Conservation (phyloP, 2,113 vertebrate species). For the Ailurus styani region DNA sequence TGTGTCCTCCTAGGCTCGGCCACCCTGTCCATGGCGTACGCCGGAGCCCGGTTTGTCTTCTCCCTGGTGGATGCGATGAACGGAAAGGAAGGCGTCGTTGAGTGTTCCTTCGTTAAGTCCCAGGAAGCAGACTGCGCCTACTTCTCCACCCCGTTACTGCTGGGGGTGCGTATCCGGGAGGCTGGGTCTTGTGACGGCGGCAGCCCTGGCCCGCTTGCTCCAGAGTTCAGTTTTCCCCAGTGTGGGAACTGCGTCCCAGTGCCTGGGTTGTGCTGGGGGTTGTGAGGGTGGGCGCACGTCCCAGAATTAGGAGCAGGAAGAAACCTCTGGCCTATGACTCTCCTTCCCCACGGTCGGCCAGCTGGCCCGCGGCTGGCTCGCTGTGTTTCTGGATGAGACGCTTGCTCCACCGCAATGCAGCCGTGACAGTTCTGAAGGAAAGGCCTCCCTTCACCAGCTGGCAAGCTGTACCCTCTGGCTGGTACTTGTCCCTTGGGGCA, state of each 20-base stretch:
- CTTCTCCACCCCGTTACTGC: slow-evolving; percentile 95
- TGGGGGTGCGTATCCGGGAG: slow-evolving; percentile 83
- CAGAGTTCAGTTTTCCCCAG: rapidly evolving
- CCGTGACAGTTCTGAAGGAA: background rate
- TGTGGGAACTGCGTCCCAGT: rapidly evolving
- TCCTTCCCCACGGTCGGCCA: rapidly evolving
- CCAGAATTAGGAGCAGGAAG: background rate
- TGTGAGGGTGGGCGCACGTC: rapidly evolving
- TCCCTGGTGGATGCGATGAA: slow-evolving; percentile 95
- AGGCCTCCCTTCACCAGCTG: background rate
- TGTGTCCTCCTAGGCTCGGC: slow-evolving; percentile 87
- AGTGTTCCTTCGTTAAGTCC: slow-evolving; percentile 92
- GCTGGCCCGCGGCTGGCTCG: rapidly evolving
- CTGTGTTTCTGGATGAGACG: background rate
- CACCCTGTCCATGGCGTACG: slow-evolving; percentile 97
- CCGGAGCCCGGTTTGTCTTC: slow-evolving; percentile 95
- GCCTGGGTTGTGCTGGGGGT: rapidly evolving
- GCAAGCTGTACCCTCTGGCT: background rate
- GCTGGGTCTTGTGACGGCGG: rapidly evolving
- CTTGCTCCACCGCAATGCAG: background rate
- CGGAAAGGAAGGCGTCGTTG: slow-evolving; percentile 94
- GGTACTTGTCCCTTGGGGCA: rapidly evolving
- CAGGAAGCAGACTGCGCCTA: slow-evolving; percentile 94
- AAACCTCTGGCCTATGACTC: background rate
- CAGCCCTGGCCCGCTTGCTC: background rate